Conservation (phyloP, 2,888 invertebrate genomes). For the Pachliopta kotzebuea region DNA sequence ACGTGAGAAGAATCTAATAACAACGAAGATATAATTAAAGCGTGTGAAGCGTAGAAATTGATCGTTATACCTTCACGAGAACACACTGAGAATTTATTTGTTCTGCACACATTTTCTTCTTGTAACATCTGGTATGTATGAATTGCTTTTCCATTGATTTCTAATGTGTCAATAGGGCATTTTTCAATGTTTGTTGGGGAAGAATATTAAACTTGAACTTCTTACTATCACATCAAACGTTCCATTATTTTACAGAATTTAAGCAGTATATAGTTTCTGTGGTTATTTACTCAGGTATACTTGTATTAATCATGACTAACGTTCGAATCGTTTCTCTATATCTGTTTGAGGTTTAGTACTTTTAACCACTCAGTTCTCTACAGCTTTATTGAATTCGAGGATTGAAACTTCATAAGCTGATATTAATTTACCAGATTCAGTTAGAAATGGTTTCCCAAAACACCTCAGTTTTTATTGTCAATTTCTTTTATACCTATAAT, state of each 20-base stretch:
- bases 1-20: slow-evolving; percentile 54
- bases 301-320: neutral
- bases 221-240: neutral
- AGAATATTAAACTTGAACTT: neutral
- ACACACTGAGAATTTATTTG: slow-evolving; percentile 40
- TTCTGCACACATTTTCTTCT: slow-evolving; percentile 23
- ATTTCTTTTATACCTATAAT: too few relatives aligned
- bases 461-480: too few relatives aligned
- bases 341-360: neutral
- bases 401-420: neutral
- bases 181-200: neutral
- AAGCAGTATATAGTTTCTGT: neutral
- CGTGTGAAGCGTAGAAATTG: slow-evolving; percentile 60
- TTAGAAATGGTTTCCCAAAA: neutral
- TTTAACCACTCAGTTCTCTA: neutral
- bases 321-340: neutral
- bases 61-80: slow-evolving; percentile 44
- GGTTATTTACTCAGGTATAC: neutral
- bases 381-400: neutral
- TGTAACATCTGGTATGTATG: slow-evolving; percentile 12
- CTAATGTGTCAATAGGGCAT: slow-evolving; percentile 2
- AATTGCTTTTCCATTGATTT: slow-evolving; percentile 13
- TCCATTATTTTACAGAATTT: neutral
- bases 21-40: slow-evolving; percentile 45
- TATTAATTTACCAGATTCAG: neutral